Evolutionary conservation across 2,113 vertebrate genomes (phyloP), one percentile per base, ranked within the genome.

Genomic region (Rhinoderma darwinii): DNA sequence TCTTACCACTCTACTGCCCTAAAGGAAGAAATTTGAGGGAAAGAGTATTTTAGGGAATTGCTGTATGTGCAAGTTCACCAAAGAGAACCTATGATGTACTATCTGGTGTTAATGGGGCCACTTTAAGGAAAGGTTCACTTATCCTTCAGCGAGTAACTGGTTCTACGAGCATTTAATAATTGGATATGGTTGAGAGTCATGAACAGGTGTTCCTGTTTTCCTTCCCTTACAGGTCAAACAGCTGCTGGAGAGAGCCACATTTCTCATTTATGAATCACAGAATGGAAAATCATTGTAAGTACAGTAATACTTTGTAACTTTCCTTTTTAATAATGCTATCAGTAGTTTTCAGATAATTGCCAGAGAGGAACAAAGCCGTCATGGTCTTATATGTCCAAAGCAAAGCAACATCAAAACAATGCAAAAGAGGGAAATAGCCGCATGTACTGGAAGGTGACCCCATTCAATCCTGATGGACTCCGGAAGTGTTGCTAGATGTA

Each of bases 131-230:
- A 35, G 17, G 27, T 25, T 4, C 27, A 47, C 50, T 27, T 50
- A 50, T 30, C 43, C 41, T 17, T 75, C 39, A 27, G 18, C 43
- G 44, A 75, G 14, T 47, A 44, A 79, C 22, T 2, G 39, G 14
- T 27, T 41, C 41, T 72, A 18, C 25, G 4, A 20, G 37, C 10
- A 25, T 41, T 1, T 61, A 27, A 59, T 43, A 27, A 44, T 0
- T 12, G 44, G 22, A 27, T 41, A n/a, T 43, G 47, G 82, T 14
- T 0, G 37, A 59, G 22, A 56, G 32, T 37, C 32, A 59, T 27
- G 51, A 27, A 50, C 82, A 84, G 82, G 66, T 84, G 82, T 59
- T 73, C 15, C 7, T 25, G 63, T 51, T 83, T 50, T 51, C 17
- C 66, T 22, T 41, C 12, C 35, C 11, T 11, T n/a, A 51, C 22